Conservation (phyloP, 1,140 invertebrate genomes). For the Nasonia longicornis region DNA sequence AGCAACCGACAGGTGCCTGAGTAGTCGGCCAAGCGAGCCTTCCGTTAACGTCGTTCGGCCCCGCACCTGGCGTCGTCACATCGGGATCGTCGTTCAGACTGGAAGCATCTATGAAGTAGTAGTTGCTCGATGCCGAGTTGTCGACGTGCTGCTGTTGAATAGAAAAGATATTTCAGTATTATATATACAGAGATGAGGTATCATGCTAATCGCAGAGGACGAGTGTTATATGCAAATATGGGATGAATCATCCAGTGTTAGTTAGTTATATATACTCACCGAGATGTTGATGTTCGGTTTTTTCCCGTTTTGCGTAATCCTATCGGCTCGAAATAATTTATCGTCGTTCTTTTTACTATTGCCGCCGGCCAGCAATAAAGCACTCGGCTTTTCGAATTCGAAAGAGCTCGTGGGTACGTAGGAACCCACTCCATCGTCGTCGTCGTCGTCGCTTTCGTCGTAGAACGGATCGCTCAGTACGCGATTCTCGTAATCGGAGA, state of each 20-base stretch:
- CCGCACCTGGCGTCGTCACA: not conserved
- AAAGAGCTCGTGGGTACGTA: conserved; percentile 58
- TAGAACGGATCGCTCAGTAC: conserved; percentile 64
- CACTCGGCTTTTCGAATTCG: conserved; percentile 56
- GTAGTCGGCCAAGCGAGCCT: conserved; percentile 22
- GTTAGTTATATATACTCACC: conserved; percentile 7
- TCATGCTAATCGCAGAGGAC: not conserved
- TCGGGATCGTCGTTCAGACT: conserved; percentile 76
- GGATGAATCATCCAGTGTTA: not conserved
- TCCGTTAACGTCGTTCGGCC: conserved; percentile 3
- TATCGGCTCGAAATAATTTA: conserved; percentile 37
- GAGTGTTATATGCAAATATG: not conserved
- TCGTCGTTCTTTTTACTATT: conserved; percentile 50
- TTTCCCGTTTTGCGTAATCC: conserved; percentile 34
- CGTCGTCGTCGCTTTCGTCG: conserved; percentile 60
- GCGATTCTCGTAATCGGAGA: conserved; percentile 61
- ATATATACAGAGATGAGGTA: not conserved
- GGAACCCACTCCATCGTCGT: conserved; percentile 51
- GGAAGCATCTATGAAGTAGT: conserved; percentile 82
- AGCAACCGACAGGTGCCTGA: not conserved
- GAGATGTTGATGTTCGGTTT: conserved; percentile 18
- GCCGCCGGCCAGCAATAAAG: conserved; percentile 31
- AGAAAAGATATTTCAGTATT: not conserved
- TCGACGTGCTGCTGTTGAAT: conserved; percentile 37
- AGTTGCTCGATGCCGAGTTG: conserved; percentile 58